Evolutionary conservation across 1,140 invertebrate species (phyloP).

Genomic region (Heliconius melpomene): DNA sequence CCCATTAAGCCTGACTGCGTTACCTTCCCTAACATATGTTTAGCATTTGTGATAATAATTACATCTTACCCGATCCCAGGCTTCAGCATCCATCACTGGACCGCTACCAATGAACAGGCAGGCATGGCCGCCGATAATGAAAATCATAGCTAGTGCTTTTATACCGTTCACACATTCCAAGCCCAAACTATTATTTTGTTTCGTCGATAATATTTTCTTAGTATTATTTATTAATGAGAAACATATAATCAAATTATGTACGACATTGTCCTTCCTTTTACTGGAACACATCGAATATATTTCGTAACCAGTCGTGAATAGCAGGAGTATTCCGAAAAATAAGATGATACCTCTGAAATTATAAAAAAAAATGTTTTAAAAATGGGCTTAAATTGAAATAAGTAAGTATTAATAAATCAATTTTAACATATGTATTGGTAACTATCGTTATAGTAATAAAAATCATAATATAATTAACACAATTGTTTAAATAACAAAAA

Average conservation of each 20-base stretch:
- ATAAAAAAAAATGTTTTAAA: constrained; percentile 25
- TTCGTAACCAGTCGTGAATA: constrained; percentile 70
- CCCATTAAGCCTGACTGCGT: background rate
- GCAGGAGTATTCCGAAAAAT: constrained; percentile 58
- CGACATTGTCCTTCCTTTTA: constrained; percentile 47
- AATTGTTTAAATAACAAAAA: no score
- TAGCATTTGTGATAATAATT: background rate
- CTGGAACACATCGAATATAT: constrained; percentile 53
- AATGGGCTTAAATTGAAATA: background rate
- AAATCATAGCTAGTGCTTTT: constrained; percentile 84
- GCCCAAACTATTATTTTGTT: constrained; percentile 83
- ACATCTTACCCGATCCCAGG: constrained; percentile 82
- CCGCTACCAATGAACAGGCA: constrained; percentile 84
- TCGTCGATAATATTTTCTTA: constrained; percentile 83
- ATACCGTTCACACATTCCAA: constrained; percentile 85
- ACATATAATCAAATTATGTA: constrained; percentile 76
- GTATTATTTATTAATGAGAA: constrained; percentile 83
- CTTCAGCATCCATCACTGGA: constrained; percentile 83
- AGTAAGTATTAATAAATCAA: background rate
- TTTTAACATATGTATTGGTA: no score
- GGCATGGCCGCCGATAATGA: constrained; percentile 84
- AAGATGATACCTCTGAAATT: constrained; percentile 64
- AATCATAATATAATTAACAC: no score
- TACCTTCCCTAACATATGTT: background rate
- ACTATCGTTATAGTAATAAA: no score